phyloP scores from a whole-genome alignment of 2,113 vertebrate genomes.

The Zosterops pallidus region DNA sequence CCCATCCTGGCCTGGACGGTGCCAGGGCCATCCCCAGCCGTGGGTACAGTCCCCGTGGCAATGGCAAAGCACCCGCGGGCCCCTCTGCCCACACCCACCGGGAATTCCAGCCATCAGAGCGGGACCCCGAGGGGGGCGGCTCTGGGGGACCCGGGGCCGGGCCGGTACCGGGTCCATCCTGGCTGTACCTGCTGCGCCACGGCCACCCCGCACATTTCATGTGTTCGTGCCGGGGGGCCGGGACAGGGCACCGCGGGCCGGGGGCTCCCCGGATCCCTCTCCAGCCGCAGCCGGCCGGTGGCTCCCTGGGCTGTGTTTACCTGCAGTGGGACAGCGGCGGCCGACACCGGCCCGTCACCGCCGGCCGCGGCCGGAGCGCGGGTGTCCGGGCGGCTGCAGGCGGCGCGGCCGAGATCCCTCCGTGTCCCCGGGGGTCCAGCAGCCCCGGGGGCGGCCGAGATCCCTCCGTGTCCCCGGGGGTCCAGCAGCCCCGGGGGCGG shows the following conservation, averaged over 20 bases:
- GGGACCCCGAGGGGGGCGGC: neutral
- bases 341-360: neutral
- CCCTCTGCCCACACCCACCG: neutral
- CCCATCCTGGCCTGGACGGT: neutral
- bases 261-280: neutral
- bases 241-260: too few species aligned
- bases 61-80: neutral
- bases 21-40: neutral
- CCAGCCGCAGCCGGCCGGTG: neutral
- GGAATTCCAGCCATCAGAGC: neutral
- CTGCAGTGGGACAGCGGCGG: neutral
- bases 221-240: neutral
- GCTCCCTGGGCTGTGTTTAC: neutral
- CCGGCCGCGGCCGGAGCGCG: neutral
- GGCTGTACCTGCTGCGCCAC: neutral
- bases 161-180: rapidly evolving
- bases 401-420: neutral
- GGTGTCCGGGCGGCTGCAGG: neutral
- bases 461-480: too few species aligned
- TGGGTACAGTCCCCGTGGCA: neutral
- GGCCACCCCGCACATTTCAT: neutral
- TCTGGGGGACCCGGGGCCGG: neutral
- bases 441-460: too few species aligned
- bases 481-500: too few species aligned
- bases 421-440: too few species aligned